Conservation (phyloP, 2,888 invertebrate genomes). For the Cerastis leucographa region DNA sequence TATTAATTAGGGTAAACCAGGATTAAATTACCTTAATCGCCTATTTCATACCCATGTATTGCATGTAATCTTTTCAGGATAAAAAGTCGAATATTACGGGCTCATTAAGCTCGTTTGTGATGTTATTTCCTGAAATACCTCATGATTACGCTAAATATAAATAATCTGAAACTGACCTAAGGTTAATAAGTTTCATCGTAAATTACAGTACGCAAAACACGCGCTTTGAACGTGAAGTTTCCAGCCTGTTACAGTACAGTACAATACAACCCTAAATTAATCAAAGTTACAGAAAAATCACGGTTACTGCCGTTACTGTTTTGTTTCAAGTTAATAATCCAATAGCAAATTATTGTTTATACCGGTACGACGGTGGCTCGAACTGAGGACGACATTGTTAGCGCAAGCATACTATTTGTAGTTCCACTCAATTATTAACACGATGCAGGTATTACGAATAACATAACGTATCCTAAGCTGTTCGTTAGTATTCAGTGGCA, state of each 20-base stretch:
- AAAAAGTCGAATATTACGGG: neutral
- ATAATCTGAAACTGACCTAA: neutral
- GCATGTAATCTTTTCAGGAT: neutral
- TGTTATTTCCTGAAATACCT: neutral
- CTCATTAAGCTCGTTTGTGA: neutral
- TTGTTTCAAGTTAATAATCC: neutral
- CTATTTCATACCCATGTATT: neutral
- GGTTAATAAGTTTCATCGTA: neutral
- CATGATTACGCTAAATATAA: neutral
- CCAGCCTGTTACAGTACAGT: neutral
- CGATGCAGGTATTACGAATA: constrained; percentile 34
- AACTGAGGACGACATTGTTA: constrained; percentile 19
- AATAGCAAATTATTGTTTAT: constrained; percentile 18
- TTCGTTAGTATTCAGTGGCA: constrained; percentile 59
- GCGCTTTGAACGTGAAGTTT: neutral
- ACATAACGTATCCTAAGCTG: constrained; percentile 69
- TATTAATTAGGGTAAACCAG: constrained; percentile 3
- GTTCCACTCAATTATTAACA: constrained; percentile 20
- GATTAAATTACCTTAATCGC: neutral
- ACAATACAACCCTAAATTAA: neutral
- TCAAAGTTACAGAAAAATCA: neutral
- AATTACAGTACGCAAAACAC: neutral
- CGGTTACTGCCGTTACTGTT: neutral
- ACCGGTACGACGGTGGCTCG: neutral
- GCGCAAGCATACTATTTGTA: constrained; percentile 8